A percentile compares a stretch with the other conserved stretches of the same genome.
phyloP scores from a whole-genome alignment of 1,140 invertebrate species.

The Scaptomyza montana region DNA sequence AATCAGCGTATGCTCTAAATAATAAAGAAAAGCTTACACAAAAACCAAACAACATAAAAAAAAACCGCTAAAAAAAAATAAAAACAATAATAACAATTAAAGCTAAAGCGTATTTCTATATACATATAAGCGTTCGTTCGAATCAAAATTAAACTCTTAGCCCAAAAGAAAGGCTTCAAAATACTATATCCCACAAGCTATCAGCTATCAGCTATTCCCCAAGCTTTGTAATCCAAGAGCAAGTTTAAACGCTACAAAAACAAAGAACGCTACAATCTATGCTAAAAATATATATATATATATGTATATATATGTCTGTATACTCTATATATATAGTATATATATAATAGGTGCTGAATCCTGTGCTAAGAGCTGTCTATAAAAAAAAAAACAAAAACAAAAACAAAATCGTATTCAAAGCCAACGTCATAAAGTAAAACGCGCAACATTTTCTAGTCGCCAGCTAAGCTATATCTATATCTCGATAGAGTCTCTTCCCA shows the following conservation, averaged over 20 bases:
- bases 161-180: conserved; percentile 54
- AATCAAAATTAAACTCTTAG: conserved; percentile 64
- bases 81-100: conserved; percentile 32
- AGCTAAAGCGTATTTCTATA: conserved; percentile 33
- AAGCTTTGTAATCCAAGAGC: conserved; percentile 50
- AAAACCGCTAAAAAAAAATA: conserved; percentile 49
- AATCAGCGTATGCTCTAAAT: conserved; percentile 70
- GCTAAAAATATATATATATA: conserved; percentile 46
- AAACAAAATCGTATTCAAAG: conserved; percentile 21
- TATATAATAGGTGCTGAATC: conserved; percentile 41
- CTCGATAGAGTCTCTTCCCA: conserved; percentile 38
- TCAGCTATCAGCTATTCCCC: conserved; percentile 38
- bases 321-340: conserved; percentile 28
- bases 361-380: conserved; percentile 40
- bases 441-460: conserved; percentile 68
- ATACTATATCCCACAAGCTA: conserved; percentile 48
- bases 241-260: conserved; percentile 32
- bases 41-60: conserved; percentile 31
- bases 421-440: conserved; percentile 48
- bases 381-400: not conserved
- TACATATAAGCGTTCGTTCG: conserved; percentile 52
- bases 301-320: conserved; percentile 30
- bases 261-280: conserved; percentile 23
- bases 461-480: conserved; percentile 48
- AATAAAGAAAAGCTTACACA: conserved; percentile 50